phyloP scores from a whole-genome alignment of 2,888 invertebrate species.

The Callyntrura sp. region DNA sequence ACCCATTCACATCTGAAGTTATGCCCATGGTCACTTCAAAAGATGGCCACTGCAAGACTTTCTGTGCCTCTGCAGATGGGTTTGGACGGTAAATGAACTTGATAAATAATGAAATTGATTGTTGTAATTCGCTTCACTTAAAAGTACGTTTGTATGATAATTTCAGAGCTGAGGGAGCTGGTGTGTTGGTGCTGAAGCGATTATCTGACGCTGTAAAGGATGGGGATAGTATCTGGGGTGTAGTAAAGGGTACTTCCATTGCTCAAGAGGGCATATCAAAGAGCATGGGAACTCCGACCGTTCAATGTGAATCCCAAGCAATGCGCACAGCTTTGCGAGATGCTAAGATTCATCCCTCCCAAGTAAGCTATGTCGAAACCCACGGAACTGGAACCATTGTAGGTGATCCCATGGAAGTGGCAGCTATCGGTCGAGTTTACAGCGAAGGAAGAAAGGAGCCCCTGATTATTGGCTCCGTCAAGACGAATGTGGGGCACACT shows the following conservation, averaged over 20 bases:
- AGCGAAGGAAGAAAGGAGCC: constrained; percentile 56
- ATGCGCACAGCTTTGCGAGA: constrained; percentile 66
- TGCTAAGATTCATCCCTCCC: constrained; percentile 44
- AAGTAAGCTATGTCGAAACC: constrained; percentile 62
- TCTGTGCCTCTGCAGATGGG: constrained; percentile 76
- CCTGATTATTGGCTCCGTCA: constrained; percentile 55
- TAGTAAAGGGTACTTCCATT: constrained; percentile 84
- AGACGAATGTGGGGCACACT: constrained; percentile 71
- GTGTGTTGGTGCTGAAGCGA: constrained; percentile 61
- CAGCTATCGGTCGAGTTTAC: constrained; percentile 65
- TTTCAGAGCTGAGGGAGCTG: constrained; percentile 66
- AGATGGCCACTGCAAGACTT: constrained; percentile 78
- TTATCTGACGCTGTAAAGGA: constrained; percentile 68
- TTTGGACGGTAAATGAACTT: background rate
- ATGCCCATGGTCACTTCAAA: constrained; percentile 80
- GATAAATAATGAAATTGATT: no score
- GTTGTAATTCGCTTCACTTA: no score
- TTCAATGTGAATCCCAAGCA: constrained; percentile 58
- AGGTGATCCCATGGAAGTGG: constrained; percentile 71
- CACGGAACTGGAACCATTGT: constrained; percentile 71
- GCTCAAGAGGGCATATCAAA: constrained; percentile 85
- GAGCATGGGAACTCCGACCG: constrained; percentile 84
- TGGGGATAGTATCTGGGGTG: constrained; percentile 81
- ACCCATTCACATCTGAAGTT: constrained; percentile 54
- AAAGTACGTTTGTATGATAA: no score